Conservation (phyloP, 2,888 invertebrate genomes). For the Tuta absoluta region DNA sequence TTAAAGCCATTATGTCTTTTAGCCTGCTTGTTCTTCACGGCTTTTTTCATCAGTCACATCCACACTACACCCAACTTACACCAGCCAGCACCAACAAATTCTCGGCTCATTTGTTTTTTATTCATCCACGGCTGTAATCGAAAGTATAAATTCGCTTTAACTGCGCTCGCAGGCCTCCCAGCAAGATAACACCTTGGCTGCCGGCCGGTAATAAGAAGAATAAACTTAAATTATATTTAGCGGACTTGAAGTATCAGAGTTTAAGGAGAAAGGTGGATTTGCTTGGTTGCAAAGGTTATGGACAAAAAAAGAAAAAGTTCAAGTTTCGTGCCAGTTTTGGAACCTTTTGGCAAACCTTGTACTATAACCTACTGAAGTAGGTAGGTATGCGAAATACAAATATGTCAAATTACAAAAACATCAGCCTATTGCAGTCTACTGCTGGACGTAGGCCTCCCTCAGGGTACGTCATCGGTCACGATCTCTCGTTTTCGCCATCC, state of each 20-base stretch:
- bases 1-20: too few species aligned
- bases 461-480: too few species aligned
- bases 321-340: too few species aligned
- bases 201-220: conserved; percentile 77
- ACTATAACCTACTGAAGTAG: too few species aligned
- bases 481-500: too few species aligned
- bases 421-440: too few species aligned
- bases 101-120: conserved; percentile 80
- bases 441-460: too few species aligned
- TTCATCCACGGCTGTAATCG: conserved; percentile 76
- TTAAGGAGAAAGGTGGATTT: conserved; percentile 34
- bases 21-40: too few species aligned
- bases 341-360: too few species aligned
- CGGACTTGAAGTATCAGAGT: conserved; percentile 67
- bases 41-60: conserved; percentile 40
- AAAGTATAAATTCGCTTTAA: conserved; percentile 79
- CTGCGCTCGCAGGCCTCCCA: conserved; percentile 60
- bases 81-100: conserved; percentile 73
- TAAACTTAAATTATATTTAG: conserved; percentile 73
- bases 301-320: background rate
- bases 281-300: background rate
- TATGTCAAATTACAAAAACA: too few species aligned
- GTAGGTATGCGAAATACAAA: too few species aligned
- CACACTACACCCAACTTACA: conserved; percentile 42
- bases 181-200: conserved; percentile 67